Evolutionary conservation across 1,140 invertebrate species (phyloP), one percentile per base, ranked within the genome.

Genomic region (Papilio machaon): DNA sequence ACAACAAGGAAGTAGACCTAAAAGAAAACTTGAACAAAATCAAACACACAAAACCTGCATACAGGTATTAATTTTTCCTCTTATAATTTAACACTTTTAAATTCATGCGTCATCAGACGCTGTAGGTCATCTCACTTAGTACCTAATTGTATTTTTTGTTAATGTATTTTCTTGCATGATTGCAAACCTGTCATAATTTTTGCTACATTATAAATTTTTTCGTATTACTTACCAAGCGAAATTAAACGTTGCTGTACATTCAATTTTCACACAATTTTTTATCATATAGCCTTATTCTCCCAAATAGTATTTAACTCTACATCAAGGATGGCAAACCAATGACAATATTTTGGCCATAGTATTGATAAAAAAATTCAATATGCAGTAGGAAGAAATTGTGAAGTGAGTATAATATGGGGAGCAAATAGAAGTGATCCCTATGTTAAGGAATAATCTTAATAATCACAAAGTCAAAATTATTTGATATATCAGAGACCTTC

Each of bases 31-130:
- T 90, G 46, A 94, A 92, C 82, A 94, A 94, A 90, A 92, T 94
- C 79, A 93, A 92, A 88, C 93, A 94, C 83, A 91, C 92, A 15
- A 94, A 94, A 81, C 93, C 93, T 83, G 93, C 93, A 75, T 94
- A 94, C 88, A 94, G 93, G 93, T 94, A 92, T 79, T 80, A 23
- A 60, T 80, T 89, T 93, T 90, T 89, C 87, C 89, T 89, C 80
- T 76, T 81, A 78, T 81, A 43, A 35, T 73, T 75, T 76, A 80
- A 47, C 81, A 81, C 80, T 73, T 81, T 78, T 79, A 79, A 54
- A 85, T 82, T 81, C 70, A 83, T 83, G 82, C 84, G 82, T 85
- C 84, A 86, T 80, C 80, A 73, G 77, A 77, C 70, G 67, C 64
- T 79, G 75, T 80, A 83, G 67, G 80, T 78, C 82, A 83, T 54